Evolutionary conservation across 2,888 invertebrate genomes (phyloP).

Genomic region (Eledona agricola): DNA sequence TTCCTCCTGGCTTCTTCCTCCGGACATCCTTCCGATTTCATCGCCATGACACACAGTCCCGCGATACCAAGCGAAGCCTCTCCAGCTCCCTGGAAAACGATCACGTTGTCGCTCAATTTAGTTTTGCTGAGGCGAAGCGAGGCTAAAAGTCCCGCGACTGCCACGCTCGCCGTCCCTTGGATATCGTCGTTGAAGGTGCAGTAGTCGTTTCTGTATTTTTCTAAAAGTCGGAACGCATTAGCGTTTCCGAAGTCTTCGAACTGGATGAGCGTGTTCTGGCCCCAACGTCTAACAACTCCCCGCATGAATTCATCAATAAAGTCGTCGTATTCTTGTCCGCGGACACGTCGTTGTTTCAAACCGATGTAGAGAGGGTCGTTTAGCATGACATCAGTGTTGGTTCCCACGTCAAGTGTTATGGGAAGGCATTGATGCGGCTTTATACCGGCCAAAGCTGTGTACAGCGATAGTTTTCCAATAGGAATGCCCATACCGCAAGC

Average conservation of each 20-base stretch:
- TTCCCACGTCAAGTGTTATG: constrained; percentile 93
- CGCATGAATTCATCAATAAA: constrained; percentile 98
- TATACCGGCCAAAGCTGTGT: constrained; percentile 96
- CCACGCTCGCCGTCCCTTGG: constrained; percentile 86
- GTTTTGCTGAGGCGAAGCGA: constrained; percentile 85
- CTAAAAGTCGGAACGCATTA: constrained; percentile 93
- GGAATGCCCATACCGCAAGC: constrained; percentile 99
- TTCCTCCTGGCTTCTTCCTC: constrained; percentile 79
- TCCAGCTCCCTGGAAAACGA: constrained; percentile 95
- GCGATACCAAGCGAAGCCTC: constrained; percentile 91
- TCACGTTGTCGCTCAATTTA: constrained; percentile 81
- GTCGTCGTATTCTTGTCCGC: constrained; percentile 87
- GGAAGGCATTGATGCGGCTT: constrained; percentile 96
- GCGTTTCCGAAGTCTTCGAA: constrained; percentile 99
- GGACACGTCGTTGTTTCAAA: constrained; percentile 82
- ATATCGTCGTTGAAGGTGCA: constrained; percentile 99
- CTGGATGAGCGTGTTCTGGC: constrained; percentile 86
- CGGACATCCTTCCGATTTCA: constrained; percentile 82
- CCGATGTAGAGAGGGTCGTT: constrained; percentile 97
- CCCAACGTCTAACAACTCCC: constrained; percentile 84
- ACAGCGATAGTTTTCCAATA: constrained; percentile 94
- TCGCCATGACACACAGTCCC: constrained; percentile 88
- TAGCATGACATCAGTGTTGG: constrained; percentile 84
- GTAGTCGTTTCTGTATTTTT: constrained; percentile 85
- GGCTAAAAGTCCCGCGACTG: constrained; percentile 92